phyloP scores from a whole-genome alignment of 1,140 invertebrate species.

The Lepidostoma basale region DNA sequence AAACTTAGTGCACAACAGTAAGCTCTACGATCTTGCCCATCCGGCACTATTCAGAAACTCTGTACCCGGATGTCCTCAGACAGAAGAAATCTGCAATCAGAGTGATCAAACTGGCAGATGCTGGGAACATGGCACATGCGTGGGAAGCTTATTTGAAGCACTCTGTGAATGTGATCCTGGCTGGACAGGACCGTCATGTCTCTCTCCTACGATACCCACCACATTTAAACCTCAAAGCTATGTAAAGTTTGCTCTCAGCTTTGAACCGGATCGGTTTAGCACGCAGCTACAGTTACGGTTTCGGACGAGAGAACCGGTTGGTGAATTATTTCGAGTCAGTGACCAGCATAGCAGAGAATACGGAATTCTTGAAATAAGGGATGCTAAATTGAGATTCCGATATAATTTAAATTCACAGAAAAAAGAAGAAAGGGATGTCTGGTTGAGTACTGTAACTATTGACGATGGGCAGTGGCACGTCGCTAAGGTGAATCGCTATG shows the following conservation, averaged over 20 bases:
- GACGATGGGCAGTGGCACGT: constrained; percentile 78
- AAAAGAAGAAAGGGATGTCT: constrained; percentile 63
- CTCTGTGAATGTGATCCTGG: constrained; percentile 71
- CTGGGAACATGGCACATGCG: constrained; percentile 69
- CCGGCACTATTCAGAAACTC: constrained; percentile 62
- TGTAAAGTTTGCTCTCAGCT: constrained; percentile 71
- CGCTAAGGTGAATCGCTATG: constrained; percentile 65
- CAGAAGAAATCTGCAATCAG: constrained; percentile 63
- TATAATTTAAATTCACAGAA: constrained; percentile 70
- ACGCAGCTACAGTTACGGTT: constrained; percentile 71
- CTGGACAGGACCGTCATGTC: constrained; percentile 66
- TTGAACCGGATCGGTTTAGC: constrained; percentile 67
- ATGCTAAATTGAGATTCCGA: constrained; percentile 64
- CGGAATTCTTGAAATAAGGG: constrained; percentile 68
- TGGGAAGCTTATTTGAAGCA: constrained; percentile 64
- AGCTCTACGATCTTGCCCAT: constrained; percentile 68
- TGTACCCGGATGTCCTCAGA: constrained; percentile 64
- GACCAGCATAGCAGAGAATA: constrained; percentile 72
- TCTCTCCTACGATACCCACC: constrained; percentile 61
- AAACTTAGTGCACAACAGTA: constrained; percentile 72
- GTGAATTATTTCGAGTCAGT: constrained; percentile 67
- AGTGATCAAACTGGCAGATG: constrained; percentile 58
- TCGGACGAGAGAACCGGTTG: constrained; percentile 68
- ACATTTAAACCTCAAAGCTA: constrained; percentile 71
- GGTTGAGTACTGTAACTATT: constrained; percentile 64